Evolutionary conservation across 2,797 vertebrate species (phyloP).

Genomic region (Iguana delicatissima): DNA sequence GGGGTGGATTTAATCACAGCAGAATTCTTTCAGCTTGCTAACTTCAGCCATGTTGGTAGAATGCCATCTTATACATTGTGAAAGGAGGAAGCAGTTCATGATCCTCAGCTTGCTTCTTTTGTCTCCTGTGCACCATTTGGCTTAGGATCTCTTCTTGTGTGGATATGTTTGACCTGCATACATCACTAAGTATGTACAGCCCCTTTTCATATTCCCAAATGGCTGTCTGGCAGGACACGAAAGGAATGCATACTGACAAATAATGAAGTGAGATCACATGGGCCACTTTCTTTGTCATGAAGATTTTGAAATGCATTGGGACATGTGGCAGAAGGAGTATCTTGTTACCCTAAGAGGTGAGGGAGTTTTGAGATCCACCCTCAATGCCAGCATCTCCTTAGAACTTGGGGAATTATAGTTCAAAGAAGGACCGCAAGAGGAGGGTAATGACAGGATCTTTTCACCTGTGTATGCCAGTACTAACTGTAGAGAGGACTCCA

Average conservation of each 20-base stretch:
- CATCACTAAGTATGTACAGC: too few species aligned
- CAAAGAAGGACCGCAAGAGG: too few species aligned
- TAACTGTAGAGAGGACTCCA: too few species aligned
- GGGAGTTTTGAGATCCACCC: too few species aligned
- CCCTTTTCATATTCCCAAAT: background rate
- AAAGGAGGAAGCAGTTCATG: background rate
- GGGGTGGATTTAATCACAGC: background rate
- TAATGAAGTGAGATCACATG: too few species aligned
- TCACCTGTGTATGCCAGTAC: too few species aligned
- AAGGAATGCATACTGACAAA: background rate
- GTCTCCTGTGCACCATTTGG: background rate
- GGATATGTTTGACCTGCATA: background rate
- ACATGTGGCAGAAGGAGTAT: background rate
- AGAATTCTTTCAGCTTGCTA: background rate
- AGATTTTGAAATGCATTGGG: background rate
- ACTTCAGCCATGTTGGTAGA: background rate
- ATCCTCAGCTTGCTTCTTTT: background rate
- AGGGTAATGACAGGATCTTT: too few species aligned
- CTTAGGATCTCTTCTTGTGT: background rate
- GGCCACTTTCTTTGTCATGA: background rate
- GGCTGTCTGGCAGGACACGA: background rate
- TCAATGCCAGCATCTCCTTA: too few species aligned
- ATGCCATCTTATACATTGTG: background rate
- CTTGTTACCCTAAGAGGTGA: too few species aligned
- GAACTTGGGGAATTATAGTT: too few species aligned